phyloP scores from a whole-genome alignment of 2,888 invertebrate species.

The Zaprionus lineosus region DNA sequence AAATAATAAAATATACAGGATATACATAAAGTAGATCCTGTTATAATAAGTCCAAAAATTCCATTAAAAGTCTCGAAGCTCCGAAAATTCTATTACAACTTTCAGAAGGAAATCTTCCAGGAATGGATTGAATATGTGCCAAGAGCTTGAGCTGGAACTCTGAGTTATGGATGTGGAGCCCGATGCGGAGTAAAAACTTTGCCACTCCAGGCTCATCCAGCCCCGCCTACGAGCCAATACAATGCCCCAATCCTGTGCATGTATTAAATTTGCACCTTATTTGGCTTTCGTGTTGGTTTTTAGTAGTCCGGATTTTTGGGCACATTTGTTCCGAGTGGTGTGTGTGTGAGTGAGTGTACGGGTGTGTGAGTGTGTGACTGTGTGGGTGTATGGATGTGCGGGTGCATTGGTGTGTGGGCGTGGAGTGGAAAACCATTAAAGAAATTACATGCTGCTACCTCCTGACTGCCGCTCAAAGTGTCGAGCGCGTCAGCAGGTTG shows the following conservation, averaged over 20 bases:
- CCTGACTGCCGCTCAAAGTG: conserved; percentile 36
- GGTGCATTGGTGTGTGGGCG: conserved; percentile 11
- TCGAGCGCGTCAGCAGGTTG: conserved; percentile 29
- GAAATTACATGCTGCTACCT: conserved; percentile 77
- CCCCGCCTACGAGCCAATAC: too few species aligned
- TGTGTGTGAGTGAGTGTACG: neutral
- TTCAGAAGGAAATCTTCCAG: too few species aligned
- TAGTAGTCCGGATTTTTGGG: conserved; percentile 49
- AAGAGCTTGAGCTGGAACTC: too few species aligned
- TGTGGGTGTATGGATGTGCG: neutral
- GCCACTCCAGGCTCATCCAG: too few species aligned
- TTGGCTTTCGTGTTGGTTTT: conserved; percentile 54
- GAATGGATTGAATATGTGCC: too few species aligned
- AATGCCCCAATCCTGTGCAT: neutral
- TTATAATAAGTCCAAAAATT: too few species aligned
- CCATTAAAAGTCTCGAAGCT: too few species aligned
- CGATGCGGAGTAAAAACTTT: conserved; percentile 13
- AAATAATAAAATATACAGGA: too few species aligned
- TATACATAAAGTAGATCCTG: too few species aligned
- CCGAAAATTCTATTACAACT: too few species aligned
- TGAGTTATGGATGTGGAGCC: too few species aligned
- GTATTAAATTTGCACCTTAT: conserved; percentile 57
- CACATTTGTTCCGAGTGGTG: conserved; percentile 22
- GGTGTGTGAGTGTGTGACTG: conserved; percentile 11
- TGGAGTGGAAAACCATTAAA: conserved; percentile 77